Conservation (phyloP, 1,140 invertebrate species). For the Eurytemora carolleeae region DNA sequence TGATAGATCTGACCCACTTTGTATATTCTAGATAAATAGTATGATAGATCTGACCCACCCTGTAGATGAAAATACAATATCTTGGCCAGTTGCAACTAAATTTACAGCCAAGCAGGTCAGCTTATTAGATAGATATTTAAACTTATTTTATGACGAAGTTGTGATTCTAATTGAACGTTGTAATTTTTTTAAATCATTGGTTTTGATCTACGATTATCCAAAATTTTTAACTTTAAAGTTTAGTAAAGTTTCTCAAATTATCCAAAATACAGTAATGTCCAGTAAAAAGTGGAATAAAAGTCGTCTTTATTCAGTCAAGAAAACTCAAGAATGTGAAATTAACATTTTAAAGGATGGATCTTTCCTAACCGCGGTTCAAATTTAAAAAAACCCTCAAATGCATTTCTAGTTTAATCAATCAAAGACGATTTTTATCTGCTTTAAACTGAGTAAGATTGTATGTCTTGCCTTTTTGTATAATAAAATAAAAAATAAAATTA, state of each 20-base stretch:
- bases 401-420: not conserved
- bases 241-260: not conserved
- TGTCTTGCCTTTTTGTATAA: too few relatives aligned
- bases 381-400: not conserved
- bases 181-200: not conserved
- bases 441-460: not conserved
- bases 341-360: not conserved
- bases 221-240: not conserved
- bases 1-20: too few relatives aligned
- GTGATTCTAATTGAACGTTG: not conserved
- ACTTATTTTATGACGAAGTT: not conserved
- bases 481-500: too few relatives aligned
- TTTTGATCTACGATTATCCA: not conserved
- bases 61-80: not conserved
- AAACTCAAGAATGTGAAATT: too few relatives aligned
- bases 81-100: not conserved
- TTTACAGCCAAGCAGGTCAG: not conserved
- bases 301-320: too few relatives aligned
- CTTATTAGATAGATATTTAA: not conserved
- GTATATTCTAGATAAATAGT: not conserved
- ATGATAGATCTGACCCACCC: not conserved
- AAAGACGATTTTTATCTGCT: not conserved
- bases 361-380: not conserved
- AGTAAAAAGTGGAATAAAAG: too few relatives aligned
- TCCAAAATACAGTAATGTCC: too few relatives aligned